A percentile compares a stretch with the other conserved stretches of the same genome.
Conservation (phyloP, 2,113 vertebrate genomes). For the Solenodon paradoxus region DNA sequence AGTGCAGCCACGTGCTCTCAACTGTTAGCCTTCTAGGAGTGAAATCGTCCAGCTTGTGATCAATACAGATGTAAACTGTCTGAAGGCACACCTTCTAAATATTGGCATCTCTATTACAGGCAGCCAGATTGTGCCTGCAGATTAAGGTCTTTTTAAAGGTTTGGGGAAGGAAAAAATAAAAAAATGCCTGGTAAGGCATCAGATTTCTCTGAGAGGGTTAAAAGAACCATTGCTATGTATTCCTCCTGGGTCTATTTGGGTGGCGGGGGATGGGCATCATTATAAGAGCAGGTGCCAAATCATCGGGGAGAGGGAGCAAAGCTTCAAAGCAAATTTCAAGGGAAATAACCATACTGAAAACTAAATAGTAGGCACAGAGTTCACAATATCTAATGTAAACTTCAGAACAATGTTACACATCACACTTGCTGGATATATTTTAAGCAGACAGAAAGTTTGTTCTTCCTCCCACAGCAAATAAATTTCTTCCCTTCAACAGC, state of each 20-base stretch:
- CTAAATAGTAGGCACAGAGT: neutral
- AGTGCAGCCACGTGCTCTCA: neutral
- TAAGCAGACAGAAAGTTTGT: neutral
- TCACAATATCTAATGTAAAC: neutral
- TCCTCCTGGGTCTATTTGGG: neutral
- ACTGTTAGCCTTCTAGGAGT: neutral
- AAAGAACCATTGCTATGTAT: conserved; percentile 29
- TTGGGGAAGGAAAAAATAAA: neutral
- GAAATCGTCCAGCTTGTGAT: conserved; percentile 28
- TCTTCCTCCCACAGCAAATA: neutral
- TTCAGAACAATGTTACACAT: neutral
- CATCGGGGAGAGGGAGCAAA: neutral
- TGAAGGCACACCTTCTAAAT: neutral
- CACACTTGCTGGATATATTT: neutral
- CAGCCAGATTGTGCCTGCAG: conserved; percentile 50
- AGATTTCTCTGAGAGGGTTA: conserved; percentile 38
- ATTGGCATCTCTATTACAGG: conserved; percentile 47
- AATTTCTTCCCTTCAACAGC: neutral
- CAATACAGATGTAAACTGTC: neutral
- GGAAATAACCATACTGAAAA: conserved; percentile 46
- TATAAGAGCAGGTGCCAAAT: conserved; percentile 34
- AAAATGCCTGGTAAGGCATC: neutral
- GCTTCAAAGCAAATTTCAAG: neutral
- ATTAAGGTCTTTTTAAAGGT: conserved; percentile 43
- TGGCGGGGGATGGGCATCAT: neutral